Evolutionary conservation across 2,888 invertebrate species (phyloP).

Genomic region (Homarus gammarus): DNA sequence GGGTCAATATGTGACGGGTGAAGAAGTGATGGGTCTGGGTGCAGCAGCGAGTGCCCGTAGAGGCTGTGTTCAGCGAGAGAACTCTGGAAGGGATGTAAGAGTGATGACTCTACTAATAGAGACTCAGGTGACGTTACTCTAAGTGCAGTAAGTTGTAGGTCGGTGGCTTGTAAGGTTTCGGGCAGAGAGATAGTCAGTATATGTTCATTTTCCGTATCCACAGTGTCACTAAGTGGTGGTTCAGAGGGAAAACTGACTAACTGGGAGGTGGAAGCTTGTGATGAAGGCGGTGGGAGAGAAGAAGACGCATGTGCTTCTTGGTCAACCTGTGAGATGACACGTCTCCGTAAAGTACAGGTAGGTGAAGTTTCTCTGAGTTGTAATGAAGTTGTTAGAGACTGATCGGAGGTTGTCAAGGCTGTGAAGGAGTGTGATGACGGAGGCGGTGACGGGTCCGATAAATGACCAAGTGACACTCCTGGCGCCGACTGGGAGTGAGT

Average conservation of each 20-base stretch:
- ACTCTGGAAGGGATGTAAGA: not conserved
- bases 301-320: not conserved
- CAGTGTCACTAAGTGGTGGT: constrained; percentile 13
- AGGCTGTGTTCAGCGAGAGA: not conserved
- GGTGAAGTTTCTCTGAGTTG: not conserved
- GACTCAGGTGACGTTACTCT: constrained; percentile 4
- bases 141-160: not conserved
- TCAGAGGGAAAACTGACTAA: not conserved
- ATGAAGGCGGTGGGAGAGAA: not conserved
- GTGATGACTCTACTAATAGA: not conserved
- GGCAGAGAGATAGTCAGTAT: constrained; percentile 11
- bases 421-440: constrained; percentile 14
- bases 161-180: not conserved
- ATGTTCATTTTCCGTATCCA: not conserved
- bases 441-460: not conserved
- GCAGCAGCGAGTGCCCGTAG: not conserved
- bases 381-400: not conserved
- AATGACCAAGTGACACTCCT: not conserved
- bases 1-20: constrained; percentile 29
- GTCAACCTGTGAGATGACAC: not conserved
- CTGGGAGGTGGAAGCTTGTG: not conserved
- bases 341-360: too few relatives aligned
- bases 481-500: constrained; percentile 16
- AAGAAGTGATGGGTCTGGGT: not conserved
- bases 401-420: not conserved